These are phyloP conservation scores for Brachyrhaphis roseni DNA, from an alignment of 2,797 vertebrate species.

Conservation along the genomic window DNA sequence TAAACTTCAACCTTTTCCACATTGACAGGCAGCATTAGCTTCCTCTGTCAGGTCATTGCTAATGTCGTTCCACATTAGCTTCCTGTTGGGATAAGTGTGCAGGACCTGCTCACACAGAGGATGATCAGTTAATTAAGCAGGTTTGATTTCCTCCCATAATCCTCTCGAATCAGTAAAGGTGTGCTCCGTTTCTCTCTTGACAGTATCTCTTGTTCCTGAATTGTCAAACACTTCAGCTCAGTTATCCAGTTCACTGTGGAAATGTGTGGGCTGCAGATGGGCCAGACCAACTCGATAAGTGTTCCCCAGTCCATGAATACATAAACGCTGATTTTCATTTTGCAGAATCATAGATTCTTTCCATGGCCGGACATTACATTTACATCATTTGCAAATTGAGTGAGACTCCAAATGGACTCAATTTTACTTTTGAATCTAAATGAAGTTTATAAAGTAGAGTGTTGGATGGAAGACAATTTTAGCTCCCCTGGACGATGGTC, in stretches of 20 bases:
- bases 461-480: neutral
- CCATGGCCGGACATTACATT: neutral
- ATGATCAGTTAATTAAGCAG: neutral
- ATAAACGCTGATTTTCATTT: neutral
- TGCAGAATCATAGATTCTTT: neutral
- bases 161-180: neutral
- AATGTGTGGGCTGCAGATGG: neutral
- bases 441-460: slow-evolving; percentile 3
- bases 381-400: neutral
- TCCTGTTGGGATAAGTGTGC: neutral
- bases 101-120: neutral
- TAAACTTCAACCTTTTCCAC: neutral
- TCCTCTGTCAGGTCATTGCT: neutral
- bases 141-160: neutral
- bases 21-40: neutral
- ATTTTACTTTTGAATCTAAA: slow-evolving; percentile 1
- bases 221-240: neutral
- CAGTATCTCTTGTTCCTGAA: neutral
- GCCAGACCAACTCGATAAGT: neutral
- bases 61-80: neutral
- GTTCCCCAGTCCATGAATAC: neutral
- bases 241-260: neutral
- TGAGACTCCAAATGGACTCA: neutral
- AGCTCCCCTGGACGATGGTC: neutral
- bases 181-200: neutral